Evolutionary conservation across 2,888 invertebrate genomes (phyloP), one percentile per base, ranked within the genome.

Genomic region (Petrolisthes cinctipes): DNA sequence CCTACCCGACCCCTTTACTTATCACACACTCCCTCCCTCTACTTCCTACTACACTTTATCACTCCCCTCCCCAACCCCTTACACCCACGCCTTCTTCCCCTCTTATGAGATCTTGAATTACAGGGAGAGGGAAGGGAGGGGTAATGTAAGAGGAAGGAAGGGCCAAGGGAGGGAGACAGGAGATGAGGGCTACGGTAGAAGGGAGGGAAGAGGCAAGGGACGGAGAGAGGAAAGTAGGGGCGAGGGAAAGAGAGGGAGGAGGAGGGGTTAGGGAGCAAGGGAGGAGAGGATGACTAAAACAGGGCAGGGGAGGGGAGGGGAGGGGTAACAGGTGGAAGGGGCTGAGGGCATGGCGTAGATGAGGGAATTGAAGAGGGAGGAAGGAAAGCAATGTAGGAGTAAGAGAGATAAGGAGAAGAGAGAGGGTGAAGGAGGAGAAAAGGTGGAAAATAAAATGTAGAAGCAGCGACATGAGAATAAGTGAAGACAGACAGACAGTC

Each of bases 71-170:
- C 73, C 20, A 9, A 73, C 11, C 73, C 73, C 73, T 23, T 17
- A 73, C 23, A 51, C 11, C 23, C 76, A 20, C 51, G 14, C 73
- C 23, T 11, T 61, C 61, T 61, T 61, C 17, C 17, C 61, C 61
- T 61, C 61, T 61, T 61, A 61, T 61, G 61, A 61, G 61, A 61
- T 61, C 61, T 61, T 61, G 61, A 61, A 61, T 61, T 61, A 61
- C 61, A 61, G 61, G 61, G 61, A 17, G 11, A 61, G 11, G 61
- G 61, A 11, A 17, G 17, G 61, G 61, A 9, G 61, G 17, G 61
- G 61, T 61, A 17, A 61, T 61, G 11, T 17, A 17, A 17, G 11
- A 9, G 61, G 17, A 17, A 61, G 9, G 61, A 61, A 9, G 61
- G 37, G 37, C 37, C 37, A 37, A 37, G 2, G 9, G 61, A 17